These are phyloP conservation scores for Stegostoma tigrinum DNA, from an alignment of 2,113 vertebrate genomes.

Conservation along the genomic window DNA sequence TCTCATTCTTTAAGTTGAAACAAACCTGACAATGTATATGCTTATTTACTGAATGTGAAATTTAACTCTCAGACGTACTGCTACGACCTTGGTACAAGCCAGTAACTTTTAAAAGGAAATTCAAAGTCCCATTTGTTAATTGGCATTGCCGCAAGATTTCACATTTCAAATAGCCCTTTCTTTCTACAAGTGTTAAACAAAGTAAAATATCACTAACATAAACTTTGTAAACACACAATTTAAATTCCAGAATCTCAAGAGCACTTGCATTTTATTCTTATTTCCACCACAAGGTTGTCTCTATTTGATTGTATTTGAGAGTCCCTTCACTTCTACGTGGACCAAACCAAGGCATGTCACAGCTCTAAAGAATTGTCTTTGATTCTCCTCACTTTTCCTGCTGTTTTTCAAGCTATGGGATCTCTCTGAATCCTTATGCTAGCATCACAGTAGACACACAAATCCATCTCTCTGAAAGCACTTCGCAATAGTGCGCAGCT, in stretches of 20 bases:
- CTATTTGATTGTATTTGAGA: not conserved
- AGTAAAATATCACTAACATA: not conserved
- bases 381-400: not conserved
- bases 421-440: not conserved
- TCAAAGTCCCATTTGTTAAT: not conserved
- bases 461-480: not conserved
- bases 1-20: not conserved
- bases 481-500: not conserved
- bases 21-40: not conserved
- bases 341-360: not conserved
- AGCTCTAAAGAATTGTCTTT: not conserved
- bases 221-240: not conserved
- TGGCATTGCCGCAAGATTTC: not conserved
- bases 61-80: not conserved
- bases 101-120: not conserved
- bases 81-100: not conserved
- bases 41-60: not conserved
- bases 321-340: not conserved
- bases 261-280: not conserved
- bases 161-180: not conserved
- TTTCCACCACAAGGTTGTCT: not conserved
- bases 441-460: not conserved
- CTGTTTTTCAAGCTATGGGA: not conserved
- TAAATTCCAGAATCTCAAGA: not conserved
- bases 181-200: not conserved